Conservation (phyloP, 2,888 invertebrate genomes). For the Lymantria dispar region DNA sequence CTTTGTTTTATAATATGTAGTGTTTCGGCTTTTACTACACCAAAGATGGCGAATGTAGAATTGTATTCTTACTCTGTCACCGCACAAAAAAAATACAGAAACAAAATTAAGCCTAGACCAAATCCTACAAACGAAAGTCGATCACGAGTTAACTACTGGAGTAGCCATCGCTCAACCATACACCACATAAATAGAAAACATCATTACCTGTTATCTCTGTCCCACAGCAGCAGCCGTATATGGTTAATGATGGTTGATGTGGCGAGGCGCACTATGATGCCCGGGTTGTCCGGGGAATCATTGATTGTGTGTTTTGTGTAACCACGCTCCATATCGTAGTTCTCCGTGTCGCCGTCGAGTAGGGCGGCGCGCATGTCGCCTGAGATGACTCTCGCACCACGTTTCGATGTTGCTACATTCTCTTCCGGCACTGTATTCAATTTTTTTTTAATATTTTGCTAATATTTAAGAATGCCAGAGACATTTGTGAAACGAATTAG, state of each 20-base stretch:
- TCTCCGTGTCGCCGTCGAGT: conserved; percentile 93
- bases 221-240: conserved; percentile 96
- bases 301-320: conserved; percentile 94
- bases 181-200: neutral
- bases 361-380: conserved; percentile 95
- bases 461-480: too few species aligned
- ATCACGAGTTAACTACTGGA: too few species aligned
- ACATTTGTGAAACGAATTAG: too few species aligned
- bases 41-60: too few species aligned
- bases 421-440: conserved; percentile 88
- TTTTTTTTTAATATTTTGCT: too few species aligned
- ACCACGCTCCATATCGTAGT: conserved; percentile 96
- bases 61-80: too few species aligned
- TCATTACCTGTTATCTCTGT: conserved; percentile 89
- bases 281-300: conserved; percentile 85
- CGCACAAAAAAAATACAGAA: too few species aligned
- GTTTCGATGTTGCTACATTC: conserved; percentile 92
- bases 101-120: too few species aligned
- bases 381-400: conserved; percentile 92
- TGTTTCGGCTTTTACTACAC: too few species aligned
- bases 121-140: too few species aligned
- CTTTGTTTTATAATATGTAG: too few species aligned
- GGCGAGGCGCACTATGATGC: conserved; percentile 93
- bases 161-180: too few species aligned
- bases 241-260: conserved; percentile 96